Evolutionary conservation across 2,113 vertebrate species (phyloP).

Genomic region (Morone saxatilis): DNA sequence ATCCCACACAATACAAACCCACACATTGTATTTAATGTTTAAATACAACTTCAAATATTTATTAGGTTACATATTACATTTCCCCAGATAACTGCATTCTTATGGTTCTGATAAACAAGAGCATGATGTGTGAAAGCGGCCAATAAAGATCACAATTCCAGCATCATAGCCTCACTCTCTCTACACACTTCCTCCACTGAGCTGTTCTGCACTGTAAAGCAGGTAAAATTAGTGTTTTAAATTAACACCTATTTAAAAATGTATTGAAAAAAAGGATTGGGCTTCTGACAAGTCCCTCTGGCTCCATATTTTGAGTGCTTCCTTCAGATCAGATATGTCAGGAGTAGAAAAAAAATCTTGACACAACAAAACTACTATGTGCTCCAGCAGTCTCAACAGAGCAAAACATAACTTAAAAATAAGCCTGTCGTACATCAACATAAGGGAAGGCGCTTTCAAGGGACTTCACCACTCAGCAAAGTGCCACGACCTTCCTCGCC

Average conservation of each 20-base stretch:
- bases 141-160: not conserved
- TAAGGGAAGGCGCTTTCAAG: slow-evolving; percentile 67
- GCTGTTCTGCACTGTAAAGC: not conserved
- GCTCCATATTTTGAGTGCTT: slow-evolving; percentile 48
- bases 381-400: slow-evolving; percentile 64
- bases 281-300: slow-evolving; percentile 11
- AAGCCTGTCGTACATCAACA: slow-evolving; percentile 73
- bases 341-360: slow-evolving; percentile 43
- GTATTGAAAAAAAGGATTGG: not conserved
- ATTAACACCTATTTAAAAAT: not conserved
- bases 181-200: not conserved
- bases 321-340: slow-evolving; percentile 72
- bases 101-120: not conserved
- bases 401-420: slow-evolving; percentile 77
- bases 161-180: not conserved
- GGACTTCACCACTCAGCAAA: slow-evolving; percentile 67
- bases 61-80: too few relatives aligned
- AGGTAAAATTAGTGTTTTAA: not conserved
- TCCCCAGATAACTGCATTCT: not conserved
- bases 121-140: not conserved
- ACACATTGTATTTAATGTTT: not conserved
- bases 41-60: too few relatives aligned
- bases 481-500: slow-evolving; percentile 61
- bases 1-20: not conserved
- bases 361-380: slow-evolving; percentile 58